A percentile compares a stretch with the other conserved stretches of the same genome.
Conservation (phyloP, 2,888 invertebrate genomes). For the Pristionchus entomophagus region DNA sequence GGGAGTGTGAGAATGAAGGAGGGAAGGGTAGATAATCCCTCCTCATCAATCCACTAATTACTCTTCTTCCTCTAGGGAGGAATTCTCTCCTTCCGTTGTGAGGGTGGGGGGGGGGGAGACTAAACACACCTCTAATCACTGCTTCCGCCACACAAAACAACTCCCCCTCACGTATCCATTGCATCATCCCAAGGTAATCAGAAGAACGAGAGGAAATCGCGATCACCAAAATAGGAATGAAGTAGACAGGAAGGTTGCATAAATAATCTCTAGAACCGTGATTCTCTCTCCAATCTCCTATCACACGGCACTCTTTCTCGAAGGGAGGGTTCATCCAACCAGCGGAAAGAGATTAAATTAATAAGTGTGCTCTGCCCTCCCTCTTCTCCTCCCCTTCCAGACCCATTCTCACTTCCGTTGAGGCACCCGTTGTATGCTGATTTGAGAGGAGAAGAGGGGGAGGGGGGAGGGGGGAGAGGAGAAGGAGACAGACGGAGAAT, state of each 20-base stretch:
- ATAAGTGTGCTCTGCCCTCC: not conserved
- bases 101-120: not conserved
- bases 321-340: not conserved
- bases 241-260: not conserved
- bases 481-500: not conserved
- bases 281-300: not conserved
- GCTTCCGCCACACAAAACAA: not conserved
- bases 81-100: not conserved
- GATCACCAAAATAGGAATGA: not conserved
- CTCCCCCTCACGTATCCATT: not conserved
- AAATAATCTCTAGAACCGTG: too few relatives aligned
- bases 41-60: conserved; percentile 22
- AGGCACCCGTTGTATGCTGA: conserved; percentile 4
- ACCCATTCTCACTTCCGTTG: conserved; percentile 28
- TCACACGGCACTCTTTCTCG: not conserved
- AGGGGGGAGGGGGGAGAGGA: not conserved
- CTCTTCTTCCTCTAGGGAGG: not conserved
- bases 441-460: conserved; percentile 1
- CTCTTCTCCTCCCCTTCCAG: not conserved
- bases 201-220: not conserved
- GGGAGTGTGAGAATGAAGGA: not conserved
- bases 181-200: not conserved
- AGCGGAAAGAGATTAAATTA: conserved; percentile 2
- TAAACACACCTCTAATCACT: not conserved
- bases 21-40: conserved; percentile 15